phyloP scores from a whole-genome alignment of 2,797 vertebrate species.

The Periparus ater region DNA sequence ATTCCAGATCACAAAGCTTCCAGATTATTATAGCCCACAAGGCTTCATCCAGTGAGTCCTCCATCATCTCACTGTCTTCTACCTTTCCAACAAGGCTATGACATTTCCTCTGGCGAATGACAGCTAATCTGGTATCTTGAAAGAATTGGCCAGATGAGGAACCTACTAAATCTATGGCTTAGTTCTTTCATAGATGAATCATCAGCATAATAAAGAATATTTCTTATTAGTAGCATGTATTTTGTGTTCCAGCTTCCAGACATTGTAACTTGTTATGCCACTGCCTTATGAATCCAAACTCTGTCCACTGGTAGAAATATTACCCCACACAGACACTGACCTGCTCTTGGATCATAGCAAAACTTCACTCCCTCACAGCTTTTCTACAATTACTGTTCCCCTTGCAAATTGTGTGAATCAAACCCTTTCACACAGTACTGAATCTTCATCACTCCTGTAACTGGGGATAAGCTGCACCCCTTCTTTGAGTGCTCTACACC shows the following conservation, averaged over 20 bases:
- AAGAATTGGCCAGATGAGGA: background rate
- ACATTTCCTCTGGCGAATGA: background rate
- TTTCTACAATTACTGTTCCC: background rate
- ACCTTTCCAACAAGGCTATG: background rate
- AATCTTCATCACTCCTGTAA: background rate
- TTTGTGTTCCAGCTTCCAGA: background rate
- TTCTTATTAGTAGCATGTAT: background rate
- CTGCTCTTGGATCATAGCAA: background rate
- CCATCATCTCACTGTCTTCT: background rate
- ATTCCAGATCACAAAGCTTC: slow-evolving; percentile 45
- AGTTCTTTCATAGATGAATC: background rate
- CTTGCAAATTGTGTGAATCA: background rate
- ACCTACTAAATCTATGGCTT: background rate
- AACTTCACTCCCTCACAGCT: background rate
- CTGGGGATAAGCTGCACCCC: background rate
- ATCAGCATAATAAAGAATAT: background rate
- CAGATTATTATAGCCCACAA: slow-evolving; percentile 12
- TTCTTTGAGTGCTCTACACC: background rate
- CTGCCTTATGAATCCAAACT: background rate
- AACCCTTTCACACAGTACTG: background rate
- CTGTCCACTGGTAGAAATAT: background rate
- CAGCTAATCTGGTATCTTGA: background rate
- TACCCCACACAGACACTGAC: background rate
- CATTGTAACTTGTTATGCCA: background rate
- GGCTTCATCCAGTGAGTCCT: background rate